phyloP scores from a whole-genome alignment of 2,888 invertebrate genomes.

The Ennomos erosarius region DNA sequence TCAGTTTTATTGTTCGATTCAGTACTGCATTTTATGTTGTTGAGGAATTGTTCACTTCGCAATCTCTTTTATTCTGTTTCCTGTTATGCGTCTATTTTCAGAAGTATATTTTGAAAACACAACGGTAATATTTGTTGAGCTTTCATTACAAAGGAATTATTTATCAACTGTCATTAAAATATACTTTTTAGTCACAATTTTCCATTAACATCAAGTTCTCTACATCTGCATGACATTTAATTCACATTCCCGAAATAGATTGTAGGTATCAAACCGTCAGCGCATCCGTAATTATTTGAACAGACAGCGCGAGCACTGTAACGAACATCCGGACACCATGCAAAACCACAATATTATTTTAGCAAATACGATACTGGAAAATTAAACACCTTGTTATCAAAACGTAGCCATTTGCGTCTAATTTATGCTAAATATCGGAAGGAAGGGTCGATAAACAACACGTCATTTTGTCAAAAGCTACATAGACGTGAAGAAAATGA shows the following conservation, averaged over 20 bases:
- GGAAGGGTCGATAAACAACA: not conserved
- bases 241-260: slow-evolving; percentile 24
- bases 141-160: too few relatives aligned
- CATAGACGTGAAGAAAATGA: not conserved
- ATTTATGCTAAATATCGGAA: slow-evolving; percentile 12
- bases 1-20: slow-evolving; percentile 57
- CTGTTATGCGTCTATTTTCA: slow-evolving; percentile 2
- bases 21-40: slow-evolving; percentile 43
- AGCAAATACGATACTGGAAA: slow-evolving; percentile 43
- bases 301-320: slow-evolving; percentile 47
- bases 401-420: slow-evolving; percentile 25
- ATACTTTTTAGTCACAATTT: not conserved
- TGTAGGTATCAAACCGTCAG: slow-evolving; percentile 13
- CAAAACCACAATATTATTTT: slow-evolving; percentile 56
- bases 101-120: too few relatives aligned
- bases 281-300: slow-evolving; percentile 39
- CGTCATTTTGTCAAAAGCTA: not conserved
- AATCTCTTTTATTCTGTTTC: slow-evolving; percentile 22
- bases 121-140: too few relatives aligned
- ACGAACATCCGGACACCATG: slow-evolving; percentile 50
- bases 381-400: slow-evolving; percentile 45
- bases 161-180: too few relatives aligned
- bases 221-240: slow-evolving; percentile 24
- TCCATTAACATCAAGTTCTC: slow-evolving; percentile 3
- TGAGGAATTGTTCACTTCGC: slow-evolving; percentile 28